Base-by-base conservation (phyloP, 2,113 vertebrate species). In the Raphicerus campestris region DNA sequence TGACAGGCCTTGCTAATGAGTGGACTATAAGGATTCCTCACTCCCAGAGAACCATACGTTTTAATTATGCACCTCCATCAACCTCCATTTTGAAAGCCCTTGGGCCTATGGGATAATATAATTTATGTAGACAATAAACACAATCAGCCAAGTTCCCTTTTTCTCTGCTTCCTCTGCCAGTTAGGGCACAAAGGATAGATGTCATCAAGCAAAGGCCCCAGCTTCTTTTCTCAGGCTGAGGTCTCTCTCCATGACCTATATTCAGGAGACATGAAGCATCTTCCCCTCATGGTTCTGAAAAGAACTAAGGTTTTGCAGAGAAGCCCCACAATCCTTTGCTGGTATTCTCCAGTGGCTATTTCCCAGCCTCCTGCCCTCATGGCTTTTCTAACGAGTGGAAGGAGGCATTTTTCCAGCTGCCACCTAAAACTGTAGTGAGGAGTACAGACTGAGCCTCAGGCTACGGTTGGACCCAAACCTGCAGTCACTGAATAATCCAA, bases 41-140 rank as follows among this genome's bases (percentile, higher is more conserved):
- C 49, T 30, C 42, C 89, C 70, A 93, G 73, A 87, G 32, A 86
- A 91, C 28, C n/a, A 81, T 73, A 70, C 77, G 35, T 10, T 30
- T 61, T 95, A 86, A 80, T 80, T 80, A 87, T 56, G 20, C 1
- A 53, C 81, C 32, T 92, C 84, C 82, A 63, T 93, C 89, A 94
- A 95, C 89, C 13, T 89, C 39, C 39, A 70, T 75, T 95, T 77
- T 22, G 82, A 86, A 97, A 96, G 53, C 20, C 51, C 30, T 75
- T 92, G 42, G 85, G 53, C 3, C 56, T 28, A 19, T 66, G 53
- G 89, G 35, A 87, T 80, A 95, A 96, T 53, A 89, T 42, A 94
- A 66, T 28, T 16, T 49, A 51, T 45, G 6, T 90, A 85, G 39
- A 66, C 81, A 84, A 39, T 61, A 53, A 93, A 4, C 30, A 35